These are phyloP conservation scores for Enhydra lutris DNA, from an alignment of 2,113 vertebrate species.

Conservation along the genomic window DNA sequence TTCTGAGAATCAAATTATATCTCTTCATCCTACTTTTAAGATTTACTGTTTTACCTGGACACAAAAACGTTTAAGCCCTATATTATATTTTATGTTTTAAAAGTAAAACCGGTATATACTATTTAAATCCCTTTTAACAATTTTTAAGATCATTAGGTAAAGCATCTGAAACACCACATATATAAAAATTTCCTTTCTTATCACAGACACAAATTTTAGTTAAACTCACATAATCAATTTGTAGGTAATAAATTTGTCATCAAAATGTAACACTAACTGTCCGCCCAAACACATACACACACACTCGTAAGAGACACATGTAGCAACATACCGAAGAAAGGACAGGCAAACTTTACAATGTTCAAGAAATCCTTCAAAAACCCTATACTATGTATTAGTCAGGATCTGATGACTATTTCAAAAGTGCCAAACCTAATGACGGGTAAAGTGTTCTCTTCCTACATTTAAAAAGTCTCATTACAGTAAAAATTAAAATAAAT, in stretches of 20 bases:
- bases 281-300: neutral
- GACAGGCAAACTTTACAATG: neutral
- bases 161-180: neutral
- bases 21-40: constrained; percentile 5
- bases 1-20: neutral
- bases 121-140: neutral
- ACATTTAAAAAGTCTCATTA: fast-evolving
- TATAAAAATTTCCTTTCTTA: constrained; percentile 11
- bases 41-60: neutral
- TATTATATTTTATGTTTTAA: neutral
- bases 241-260: constrained; percentile 9
- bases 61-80: neutral
- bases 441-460: neutral
- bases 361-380: neutral
- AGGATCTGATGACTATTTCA: neutral
- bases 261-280: neutral
- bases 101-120: neutral
- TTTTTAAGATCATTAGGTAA: constrained; percentile 28
- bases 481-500: neutral
- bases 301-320: neutral
- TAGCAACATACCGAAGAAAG: neutral
- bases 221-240: neutral
- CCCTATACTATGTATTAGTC: fast-evolving
- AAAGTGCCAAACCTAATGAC: neutral
- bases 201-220: neutral